These are phyloP conservation scores for Megalopta genalis DNA, from an alignment of 1,140 invertebrate species.

Conservation along the genomic window DNA sequence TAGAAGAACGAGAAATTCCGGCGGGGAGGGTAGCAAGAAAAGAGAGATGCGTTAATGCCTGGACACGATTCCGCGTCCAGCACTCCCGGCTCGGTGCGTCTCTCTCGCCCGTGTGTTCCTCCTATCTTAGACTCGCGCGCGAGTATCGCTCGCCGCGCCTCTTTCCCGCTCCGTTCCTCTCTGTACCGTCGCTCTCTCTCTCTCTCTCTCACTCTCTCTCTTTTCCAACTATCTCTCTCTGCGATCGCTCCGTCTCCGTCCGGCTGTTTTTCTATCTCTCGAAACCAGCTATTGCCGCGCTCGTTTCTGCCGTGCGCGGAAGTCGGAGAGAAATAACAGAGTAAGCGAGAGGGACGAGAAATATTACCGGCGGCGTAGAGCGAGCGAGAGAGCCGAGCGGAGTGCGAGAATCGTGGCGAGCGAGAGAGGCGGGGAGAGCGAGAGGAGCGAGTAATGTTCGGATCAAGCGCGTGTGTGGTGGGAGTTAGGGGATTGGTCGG, in stretches of 20 bases:
- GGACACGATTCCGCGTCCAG: slow-evolving; percentile 37
- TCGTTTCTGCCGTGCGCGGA: slow-evolving; percentile 30
- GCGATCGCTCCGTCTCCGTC: slow-evolving; percentile 6
- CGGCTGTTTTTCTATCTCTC: slow-evolving; percentile 45
- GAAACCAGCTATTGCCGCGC: slow-evolving; percentile 51
- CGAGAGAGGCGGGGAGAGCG: slow-evolving; percentile 35
- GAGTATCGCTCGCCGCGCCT: slow-evolving; percentile 14
- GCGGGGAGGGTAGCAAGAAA: slow-evolving; percentile 4
- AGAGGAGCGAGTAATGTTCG: slow-evolving; percentile 44
- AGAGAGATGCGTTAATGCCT: slow-evolving; percentile 31
- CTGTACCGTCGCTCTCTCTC: too few species aligned
- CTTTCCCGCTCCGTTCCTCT: too few species aligned
- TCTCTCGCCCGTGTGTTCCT: background rate
- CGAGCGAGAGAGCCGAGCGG: background rate
- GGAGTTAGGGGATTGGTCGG: slow-evolving; percentile 21
- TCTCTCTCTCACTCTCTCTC: background rate
- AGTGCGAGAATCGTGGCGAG: background rate
- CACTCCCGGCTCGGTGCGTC: slow-evolving; percentile 1
- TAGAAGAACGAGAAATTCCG: slow-evolving; percentile 8
- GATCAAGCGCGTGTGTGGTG: slow-evolving; percentile 31
- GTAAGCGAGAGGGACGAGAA: slow-evolving; percentile 43
- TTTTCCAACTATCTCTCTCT: too few species aligned
- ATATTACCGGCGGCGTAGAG: slow-evolving; percentile 26
- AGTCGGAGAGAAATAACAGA: slow-evolving; percentile 40
- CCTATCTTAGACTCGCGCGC: slow-evolving; percentile 31